phyloP scores from a whole-genome alignment of 2,888 invertebrate genomes.

The Drosophila tanythrix region DNA sequence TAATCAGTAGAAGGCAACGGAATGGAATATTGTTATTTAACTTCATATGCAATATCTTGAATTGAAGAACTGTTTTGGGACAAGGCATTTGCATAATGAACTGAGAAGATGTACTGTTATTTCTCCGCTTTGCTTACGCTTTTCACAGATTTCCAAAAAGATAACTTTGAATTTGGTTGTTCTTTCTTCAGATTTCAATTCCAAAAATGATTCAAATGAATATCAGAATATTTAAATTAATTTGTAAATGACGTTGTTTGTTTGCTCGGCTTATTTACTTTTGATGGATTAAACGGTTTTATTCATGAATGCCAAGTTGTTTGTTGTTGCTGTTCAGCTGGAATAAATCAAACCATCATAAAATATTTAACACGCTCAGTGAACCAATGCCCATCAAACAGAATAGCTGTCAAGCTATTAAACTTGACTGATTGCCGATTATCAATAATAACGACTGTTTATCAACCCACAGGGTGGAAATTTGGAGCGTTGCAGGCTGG shows the following conservation, averaged over 20 bases:
- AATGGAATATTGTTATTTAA: not conserved
- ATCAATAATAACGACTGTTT: not conserved
- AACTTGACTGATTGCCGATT: not conserved
- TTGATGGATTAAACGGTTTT: not conserved
- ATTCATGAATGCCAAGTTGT: slow-evolving; percentile 6
- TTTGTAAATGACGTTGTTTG: slow-evolving; percentile 11
- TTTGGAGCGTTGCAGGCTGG: not conserved
- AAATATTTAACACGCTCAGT: slow-evolving; percentile 16
- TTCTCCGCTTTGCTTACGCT: not conserved
- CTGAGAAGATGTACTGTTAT: not conserved
- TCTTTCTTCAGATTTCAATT: not conserved
- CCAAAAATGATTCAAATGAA: slow-evolving; percentile 8
- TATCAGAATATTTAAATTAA: slow-evolving; percentile 12
- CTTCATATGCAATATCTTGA: not conserved
- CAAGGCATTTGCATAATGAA: not conserved
- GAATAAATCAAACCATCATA: slow-evolving; percentile 11
- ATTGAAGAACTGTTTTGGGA: not conserved
- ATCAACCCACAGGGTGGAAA: not conserved
- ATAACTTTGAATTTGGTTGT: too few relatives aligned
- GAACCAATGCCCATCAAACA: slow-evolving; percentile 10
- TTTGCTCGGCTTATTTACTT: not conserved
- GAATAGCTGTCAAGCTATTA: not conserved
- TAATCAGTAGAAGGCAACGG: not conserved
- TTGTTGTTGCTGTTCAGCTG: slow-evolving; percentile 9
- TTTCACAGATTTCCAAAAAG: not conserved